Percentiles rank a stretch among this genome's conserved stretches.
Evolutionary conservation across 2,113 vertebrate genomes (phyloP).

Genomic region (Felis catus): DNA sequence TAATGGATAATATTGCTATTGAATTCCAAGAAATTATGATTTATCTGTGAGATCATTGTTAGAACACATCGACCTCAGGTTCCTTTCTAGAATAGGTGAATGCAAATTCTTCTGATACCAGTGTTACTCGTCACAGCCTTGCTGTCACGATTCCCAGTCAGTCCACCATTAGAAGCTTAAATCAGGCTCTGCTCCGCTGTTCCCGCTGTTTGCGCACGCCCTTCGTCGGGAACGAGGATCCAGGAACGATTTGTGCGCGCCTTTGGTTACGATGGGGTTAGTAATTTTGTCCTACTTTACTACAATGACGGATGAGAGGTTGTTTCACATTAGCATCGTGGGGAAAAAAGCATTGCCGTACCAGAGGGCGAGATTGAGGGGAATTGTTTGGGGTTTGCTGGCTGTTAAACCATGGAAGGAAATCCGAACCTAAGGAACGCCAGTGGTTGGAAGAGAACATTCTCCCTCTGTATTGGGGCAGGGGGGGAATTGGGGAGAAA

Average conservation of each 20-base stretch:
- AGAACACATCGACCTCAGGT: not conserved
- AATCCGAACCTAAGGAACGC: not conserved
- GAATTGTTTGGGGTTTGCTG: not conserved
- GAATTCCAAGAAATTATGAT: not conserved
- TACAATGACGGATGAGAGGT: not conserved
- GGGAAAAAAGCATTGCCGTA: not conserved
- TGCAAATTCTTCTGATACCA: not conserved
- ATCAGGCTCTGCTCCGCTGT: not conserved
- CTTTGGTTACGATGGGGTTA: not conserved
- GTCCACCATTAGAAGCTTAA: not conserved
- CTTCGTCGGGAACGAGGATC: not conserved
- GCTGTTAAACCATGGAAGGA: not conserved
- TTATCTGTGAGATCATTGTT: not conserved
- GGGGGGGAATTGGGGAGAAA: not conserved
- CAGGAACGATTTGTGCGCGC: not conserved
- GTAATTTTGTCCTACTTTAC: not conserved
- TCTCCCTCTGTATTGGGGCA: not conserved
- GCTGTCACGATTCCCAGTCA: not conserved
- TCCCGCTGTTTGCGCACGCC: fast-evolving
- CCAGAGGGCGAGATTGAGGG: not conserved
- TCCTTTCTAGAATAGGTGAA: not conserved
- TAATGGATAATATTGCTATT: not conserved
- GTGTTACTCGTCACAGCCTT: not conserved
- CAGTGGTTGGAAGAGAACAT: not conserved
- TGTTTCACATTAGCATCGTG: not conserved